phyloP scores from a whole-genome alignment of 92 coral and sea anemone species.

The Phenganax marumi region DNA sequence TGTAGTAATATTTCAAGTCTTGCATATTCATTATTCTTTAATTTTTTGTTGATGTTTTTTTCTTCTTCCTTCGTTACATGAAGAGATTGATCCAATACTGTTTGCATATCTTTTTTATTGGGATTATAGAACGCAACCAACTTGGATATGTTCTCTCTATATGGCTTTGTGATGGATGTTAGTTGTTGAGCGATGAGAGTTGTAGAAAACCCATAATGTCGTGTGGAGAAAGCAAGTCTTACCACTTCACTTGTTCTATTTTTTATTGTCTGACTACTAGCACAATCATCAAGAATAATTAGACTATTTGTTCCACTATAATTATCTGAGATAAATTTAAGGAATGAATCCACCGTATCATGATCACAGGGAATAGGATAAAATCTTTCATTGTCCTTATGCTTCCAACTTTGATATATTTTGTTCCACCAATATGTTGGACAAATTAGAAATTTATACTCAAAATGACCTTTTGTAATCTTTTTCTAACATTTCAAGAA shows the following conservation, averaged over 20 bases:
- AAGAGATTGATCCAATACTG: background rate
- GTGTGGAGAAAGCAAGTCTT: too few species aligned
- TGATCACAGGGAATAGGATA: background rate
- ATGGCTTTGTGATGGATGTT: background rate
- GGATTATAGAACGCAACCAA: background rate
- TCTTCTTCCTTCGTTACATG: background rate
- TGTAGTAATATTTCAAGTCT: background rate
- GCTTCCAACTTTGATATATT: too few species aligned
- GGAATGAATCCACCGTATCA: background rate
- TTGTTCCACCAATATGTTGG: too few species aligned
- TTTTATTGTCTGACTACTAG: too few species aligned
- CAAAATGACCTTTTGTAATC: too few species aligned
- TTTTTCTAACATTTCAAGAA: too few species aligned
- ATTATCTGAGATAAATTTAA: background rate
- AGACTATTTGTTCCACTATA: background rate
- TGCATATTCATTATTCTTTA: slow-evolving; percentile 6
- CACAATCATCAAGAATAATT: background rate
- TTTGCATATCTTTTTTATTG: background rate
- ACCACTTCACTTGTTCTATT: too few species aligned
- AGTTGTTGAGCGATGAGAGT: background rate
- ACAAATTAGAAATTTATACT: too few species aligned
- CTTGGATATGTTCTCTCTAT: background rate
- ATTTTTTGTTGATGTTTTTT: background rate
- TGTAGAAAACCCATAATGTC: background rate
- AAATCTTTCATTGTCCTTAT: background rate